phyloP scores from a whole-genome alignment of 2,113 vertebrate genomes.

The Pachyramphus minor region DNA sequence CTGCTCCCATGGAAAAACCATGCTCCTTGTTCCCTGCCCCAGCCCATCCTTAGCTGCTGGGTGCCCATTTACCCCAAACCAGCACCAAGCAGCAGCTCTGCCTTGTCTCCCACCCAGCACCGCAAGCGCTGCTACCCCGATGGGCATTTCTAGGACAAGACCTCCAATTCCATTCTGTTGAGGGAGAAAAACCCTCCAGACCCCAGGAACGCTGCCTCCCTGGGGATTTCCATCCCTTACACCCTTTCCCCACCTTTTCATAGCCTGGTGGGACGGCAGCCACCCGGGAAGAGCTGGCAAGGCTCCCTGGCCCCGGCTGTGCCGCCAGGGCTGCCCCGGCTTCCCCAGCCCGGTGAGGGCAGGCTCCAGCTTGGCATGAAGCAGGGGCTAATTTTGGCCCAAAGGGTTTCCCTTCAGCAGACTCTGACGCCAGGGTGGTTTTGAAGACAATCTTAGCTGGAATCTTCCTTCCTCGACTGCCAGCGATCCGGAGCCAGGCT shows the following conservation, averaged over 20 bases:
- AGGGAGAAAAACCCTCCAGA: background rate
- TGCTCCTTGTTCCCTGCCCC: background rate
- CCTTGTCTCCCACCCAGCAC: background rate
- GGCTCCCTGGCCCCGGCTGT: background rate
- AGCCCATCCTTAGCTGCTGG: background rate
- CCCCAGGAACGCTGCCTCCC: rapidly evolving
- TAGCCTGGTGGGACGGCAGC: background rate
- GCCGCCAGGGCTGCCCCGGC: background rate
- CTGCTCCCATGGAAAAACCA: background rate
- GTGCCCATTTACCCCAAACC: background rate
- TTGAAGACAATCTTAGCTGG: conserved; percentile 34
- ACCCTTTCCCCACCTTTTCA: background rate
- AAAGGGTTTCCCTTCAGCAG: conserved; percentile 49
- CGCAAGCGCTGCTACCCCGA: rapidly evolving
- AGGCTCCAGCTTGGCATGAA: background rate
- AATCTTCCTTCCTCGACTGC: conserved; percentile 44
- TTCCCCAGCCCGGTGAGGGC: background rate
- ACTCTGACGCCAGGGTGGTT: background rate
- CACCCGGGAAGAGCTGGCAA: conserved; percentile 1
- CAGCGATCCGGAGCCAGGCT: background rate
- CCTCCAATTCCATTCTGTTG: background rate
- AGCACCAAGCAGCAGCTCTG: rapidly evolving
- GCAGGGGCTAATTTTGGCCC: conserved; percentile 42
- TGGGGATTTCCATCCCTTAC: background rate
- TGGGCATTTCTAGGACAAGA: background rate